Conservation (phyloP, 2,113 vertebrate genomes). For the Anthoscopus minutus region DNA sequence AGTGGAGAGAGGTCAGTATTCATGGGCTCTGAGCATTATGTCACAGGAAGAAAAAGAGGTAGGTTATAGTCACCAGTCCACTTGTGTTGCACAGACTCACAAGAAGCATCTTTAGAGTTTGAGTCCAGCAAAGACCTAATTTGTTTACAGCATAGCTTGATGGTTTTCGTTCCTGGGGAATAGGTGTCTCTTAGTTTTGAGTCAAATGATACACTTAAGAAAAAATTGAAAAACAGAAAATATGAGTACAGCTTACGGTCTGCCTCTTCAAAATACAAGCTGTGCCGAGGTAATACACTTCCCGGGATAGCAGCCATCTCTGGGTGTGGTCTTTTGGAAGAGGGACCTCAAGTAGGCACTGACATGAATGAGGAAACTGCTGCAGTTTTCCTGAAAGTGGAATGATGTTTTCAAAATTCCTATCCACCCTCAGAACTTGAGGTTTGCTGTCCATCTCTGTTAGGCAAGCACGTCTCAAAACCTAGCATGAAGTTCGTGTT, state of each 20-base stretch:
- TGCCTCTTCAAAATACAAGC: not conserved
- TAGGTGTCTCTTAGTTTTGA: not conserved
- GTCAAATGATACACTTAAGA: not conserved
- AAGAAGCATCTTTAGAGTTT: not conserved
- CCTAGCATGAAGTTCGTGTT: not conserved
- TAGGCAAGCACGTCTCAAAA: not conserved
- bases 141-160: not conserved
- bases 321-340: constrained; percentile 28
- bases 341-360: not conserved
- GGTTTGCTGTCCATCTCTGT: not conserved
- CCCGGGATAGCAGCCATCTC: not conserved
- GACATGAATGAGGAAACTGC: not conserved
- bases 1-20: not conserved
- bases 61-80: not conserved
- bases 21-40: not conserved
- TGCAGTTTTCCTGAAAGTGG: not conserved
- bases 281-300: not conserved
- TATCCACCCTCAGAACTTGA: not conserved
- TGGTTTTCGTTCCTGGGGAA: not conserved
- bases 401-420: not conserved
- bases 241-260: not conserved
- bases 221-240: not conserved
- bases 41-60: not conserved
- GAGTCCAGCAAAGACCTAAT: not conserved
- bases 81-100: not conserved